Conservation (phyloP, 2,113 vertebrate genomes). For the Zosterops borbonicus region DNA sequence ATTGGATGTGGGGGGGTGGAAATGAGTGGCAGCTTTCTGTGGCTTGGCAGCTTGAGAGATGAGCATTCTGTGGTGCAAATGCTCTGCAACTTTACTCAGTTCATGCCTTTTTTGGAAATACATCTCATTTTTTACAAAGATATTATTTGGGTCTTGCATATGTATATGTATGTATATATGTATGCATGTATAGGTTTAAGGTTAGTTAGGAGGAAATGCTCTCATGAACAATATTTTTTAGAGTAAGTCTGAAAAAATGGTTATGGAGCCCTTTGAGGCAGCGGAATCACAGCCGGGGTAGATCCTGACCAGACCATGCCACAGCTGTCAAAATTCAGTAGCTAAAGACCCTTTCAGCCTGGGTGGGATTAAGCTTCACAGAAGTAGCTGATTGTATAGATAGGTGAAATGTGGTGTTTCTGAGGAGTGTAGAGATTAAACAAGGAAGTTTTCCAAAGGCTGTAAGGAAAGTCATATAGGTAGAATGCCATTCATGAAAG, state of each 20-base stretch:
- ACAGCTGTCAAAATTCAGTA: conserved; percentile 53
- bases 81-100: background rate
- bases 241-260: background rate
- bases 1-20: background rate
- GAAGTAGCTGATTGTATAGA: background rate
- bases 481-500: background rate
- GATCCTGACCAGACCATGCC: conserved; percentile 28
- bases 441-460: background rate
- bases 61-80: background rate
- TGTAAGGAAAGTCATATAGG: background rate
- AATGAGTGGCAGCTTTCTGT: background rate
- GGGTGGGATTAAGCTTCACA: conserved; percentile 18
- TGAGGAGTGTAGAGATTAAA: background rate
- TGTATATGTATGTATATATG: background rate
- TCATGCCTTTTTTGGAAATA: background rate
- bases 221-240: background rate
- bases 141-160: background rate
- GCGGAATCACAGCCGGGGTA: background rate
- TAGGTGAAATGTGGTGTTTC: background rate
- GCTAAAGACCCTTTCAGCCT: conserved; percentile 18
- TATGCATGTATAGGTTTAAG: background rate
- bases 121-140: background rate
- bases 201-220: background rate
- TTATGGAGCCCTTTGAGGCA: background rate
- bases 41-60: background rate